Evolutionary conservation across 2,797 vertebrate genomes (phyloP).

Genomic region (Pseudochirops cupreus): DNA sequence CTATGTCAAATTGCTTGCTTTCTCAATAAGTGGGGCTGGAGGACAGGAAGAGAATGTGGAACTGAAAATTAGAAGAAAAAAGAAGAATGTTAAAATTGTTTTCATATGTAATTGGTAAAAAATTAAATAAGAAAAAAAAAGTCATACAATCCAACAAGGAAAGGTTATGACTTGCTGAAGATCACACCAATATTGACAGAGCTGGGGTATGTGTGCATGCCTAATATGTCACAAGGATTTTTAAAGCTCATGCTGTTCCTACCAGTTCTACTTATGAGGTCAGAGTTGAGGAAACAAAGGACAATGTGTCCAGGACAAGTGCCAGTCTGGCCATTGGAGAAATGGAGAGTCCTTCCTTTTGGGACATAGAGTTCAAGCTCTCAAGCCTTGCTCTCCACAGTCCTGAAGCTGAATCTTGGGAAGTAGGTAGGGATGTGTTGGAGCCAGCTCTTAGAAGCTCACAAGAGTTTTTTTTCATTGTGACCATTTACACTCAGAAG

Average conservation of each 20-base stretch:
- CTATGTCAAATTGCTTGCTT: background rate
- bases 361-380: background rate
- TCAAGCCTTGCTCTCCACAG: background rate
- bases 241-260: background rate
- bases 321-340: background rate
- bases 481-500: background rate
- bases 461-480: background rate
- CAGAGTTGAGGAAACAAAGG: background rate
- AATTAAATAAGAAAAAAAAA: background rate
- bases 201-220: background rate
- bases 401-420: background rate
- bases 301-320: background rate
- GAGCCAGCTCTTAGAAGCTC: background rate
- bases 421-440: background rate
- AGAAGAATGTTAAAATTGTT: background rate
- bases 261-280: background rate
- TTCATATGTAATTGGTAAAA: background rate
- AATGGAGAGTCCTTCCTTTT: background rate
- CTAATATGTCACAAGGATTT: background rate
- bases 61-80: background rate
- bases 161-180: background rate
- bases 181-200: background rate
- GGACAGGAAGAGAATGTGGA: background rate
- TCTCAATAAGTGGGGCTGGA: background rate
- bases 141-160: background rate